phyloP scores from a whole-genome alignment of 2,797 vertebrate species.

The Acridotheres tristis region DNA sequence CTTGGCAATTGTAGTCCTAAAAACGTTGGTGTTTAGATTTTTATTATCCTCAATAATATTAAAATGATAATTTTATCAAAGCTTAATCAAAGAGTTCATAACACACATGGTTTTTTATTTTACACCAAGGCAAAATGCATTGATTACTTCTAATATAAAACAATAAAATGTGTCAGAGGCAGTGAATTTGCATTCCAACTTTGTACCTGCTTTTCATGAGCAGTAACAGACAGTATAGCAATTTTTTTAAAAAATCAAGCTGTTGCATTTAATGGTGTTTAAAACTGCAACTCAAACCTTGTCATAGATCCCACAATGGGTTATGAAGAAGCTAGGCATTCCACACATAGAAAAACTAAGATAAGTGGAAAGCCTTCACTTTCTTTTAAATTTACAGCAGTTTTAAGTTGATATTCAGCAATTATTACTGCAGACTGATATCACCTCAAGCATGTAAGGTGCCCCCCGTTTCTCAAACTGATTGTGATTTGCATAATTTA shows the following conservation, averaged over 20 bases:
- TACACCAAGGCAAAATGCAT: neutral
- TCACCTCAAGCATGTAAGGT: neutral
- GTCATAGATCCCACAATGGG: neutral
- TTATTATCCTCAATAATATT: neutral
- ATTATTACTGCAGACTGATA: neutral
- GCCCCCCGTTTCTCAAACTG: neutral
- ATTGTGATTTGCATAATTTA: conserved; percentile 16
- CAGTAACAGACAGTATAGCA: neutral
- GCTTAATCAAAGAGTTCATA: neutral
- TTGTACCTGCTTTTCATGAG: neutral
- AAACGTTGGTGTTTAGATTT: neutral
- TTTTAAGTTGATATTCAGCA: neutral
- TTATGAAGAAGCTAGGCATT: neutral
- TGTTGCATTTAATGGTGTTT: neutral
- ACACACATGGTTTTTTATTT: neutral
- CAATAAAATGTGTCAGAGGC: neutral
- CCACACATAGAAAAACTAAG: neutral
- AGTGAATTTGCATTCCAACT: neutral
- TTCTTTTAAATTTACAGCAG: neutral
- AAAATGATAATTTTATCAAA: neutral
- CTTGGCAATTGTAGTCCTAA: neutral
- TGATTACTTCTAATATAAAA: neutral
- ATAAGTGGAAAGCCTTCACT: neutral
- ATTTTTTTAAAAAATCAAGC: neutral
- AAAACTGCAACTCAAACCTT: neutral